Percentiles rank a stretch among this genome's conserved stretches.
phyloP scores from a whole-genome alignment of 2,888 invertebrate species.

The Apamea epomidion region DNA sequence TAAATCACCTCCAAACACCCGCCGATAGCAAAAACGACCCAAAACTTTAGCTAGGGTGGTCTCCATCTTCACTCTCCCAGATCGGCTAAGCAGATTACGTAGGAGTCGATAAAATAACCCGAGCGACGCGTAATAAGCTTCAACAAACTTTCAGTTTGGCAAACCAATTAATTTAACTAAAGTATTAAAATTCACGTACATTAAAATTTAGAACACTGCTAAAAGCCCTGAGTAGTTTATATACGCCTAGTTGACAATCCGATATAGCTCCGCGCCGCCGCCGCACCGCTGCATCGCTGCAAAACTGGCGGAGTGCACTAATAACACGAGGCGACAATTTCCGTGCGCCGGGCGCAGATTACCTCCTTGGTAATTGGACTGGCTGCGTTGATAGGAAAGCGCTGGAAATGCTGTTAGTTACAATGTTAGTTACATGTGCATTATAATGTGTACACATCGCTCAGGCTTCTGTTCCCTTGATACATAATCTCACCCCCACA shows the following conservation, averaged over 20 bases:
- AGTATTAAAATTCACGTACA: conserved; percentile 44
- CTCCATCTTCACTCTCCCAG: conserved; percentile 34
- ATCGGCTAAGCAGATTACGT: conserved; percentile 42
- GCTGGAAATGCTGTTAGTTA: conserved; percentile 71
- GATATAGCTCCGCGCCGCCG: conserved; percentile 30
- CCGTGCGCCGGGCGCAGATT: conserved; percentile 70
- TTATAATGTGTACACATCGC: conserved; percentile 37
- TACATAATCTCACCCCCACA: conserved; percentile 23
- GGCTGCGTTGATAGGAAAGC: conserved; percentile 70
- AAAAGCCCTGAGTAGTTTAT: conserved; percentile 55
- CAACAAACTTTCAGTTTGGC: conserved; percentile 32
- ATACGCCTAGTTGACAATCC: conserved; percentile 47
- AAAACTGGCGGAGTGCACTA: conserved; percentile 66
- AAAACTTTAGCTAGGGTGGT: conserved; percentile 24
- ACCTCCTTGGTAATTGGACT: conserved; percentile 73
- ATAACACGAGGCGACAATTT: conserved; percentile 73
- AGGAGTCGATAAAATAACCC: conserved; percentile 44
- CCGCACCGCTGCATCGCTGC: conserved; percentile 42
- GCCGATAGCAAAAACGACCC: conserved; percentile 11
- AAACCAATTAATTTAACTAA: conserved; percentile 46
- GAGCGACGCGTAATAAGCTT: conserved; percentile 30
- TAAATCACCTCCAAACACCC: conserved; percentile 25
- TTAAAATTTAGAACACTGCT: conserved; percentile 49
- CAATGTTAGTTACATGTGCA: conserved; percentile 57
- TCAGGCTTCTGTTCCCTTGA: conserved; percentile 18